Base-by-base conservation (phyloP, 37 sponge, comb jelly and placozoan species). In the Eunapius fragilis region DNA sequence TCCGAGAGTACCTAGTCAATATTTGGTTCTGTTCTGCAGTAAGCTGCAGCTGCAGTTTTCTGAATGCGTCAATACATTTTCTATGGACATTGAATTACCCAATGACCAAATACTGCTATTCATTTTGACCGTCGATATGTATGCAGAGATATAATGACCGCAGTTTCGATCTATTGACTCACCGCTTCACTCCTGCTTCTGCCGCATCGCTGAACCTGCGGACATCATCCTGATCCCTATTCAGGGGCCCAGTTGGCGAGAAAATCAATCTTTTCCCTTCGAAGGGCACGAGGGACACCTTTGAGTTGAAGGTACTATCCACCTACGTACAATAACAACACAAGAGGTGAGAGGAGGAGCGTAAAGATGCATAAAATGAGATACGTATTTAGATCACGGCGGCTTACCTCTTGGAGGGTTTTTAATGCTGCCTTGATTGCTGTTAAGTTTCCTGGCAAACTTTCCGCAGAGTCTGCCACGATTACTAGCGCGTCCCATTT, bases 241-340 rank as follows among this genome's bases (percentile, higher is more conserved):
- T 30, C 47, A 89, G 31, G 24, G 89, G 89, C 7, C 89, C 89
- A 86, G 89, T 89, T 1, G 89, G 85, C 6, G 89, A 89, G 37
- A 72, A 85, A 11, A 89, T 58, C 22, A 58, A 17, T 19, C 58
- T 58, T 58, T 58, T 58, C 58, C 17, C 17, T 4, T 58, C 58
- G 58, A 13, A 58, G 58, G 14, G 58, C 1, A 58, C 58, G 17
- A 58, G 17, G 14, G 58, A 58, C 58, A 58, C 58, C 58, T 58
- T 58, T 10, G 58, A 58, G 58, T 19, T 58, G 58, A 58, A 58
- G 6, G 58, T 17, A 13, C 14, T 58, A 17, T 58, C 58, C 58
- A 58, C 58, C 58, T 58, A 58, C 14, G 17, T n/a, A n/a, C n/a
- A n/a, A n/a, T n/a, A n/a, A n/a, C n/a, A n/a, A n/a, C n/a, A n/a